Percentiles rank a stretch among this genome's conserved stretches.
These are phyloP conservation scores for Oligia strigilis DNA, from an alignment of 2,888 invertebrate genomes.

Conservation along the genomic window DNA sequence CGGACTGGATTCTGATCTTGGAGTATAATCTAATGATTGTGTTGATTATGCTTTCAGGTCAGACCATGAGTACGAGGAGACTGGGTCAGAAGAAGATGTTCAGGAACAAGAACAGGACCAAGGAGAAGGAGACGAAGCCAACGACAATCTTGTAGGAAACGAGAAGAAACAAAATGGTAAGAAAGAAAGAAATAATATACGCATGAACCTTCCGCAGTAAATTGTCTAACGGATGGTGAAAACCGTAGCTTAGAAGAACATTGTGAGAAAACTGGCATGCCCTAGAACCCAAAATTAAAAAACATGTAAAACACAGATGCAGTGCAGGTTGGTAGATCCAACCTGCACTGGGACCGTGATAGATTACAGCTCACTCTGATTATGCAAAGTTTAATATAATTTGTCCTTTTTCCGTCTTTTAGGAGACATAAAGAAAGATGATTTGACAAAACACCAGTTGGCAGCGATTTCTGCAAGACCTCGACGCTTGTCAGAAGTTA, in stretches of 20 bases:
- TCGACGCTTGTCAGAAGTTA: constrained; percentile 95
- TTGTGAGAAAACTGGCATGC: neutral
- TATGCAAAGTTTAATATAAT: neutral
- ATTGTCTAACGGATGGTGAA: neutral
- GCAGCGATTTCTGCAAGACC: constrained; percentile 92
- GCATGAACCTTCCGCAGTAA: neutral
- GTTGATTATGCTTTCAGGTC: constrained; percentile 85
- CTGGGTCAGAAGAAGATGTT: constrained; percentile 93
- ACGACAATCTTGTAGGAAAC: constrained; percentile 84
- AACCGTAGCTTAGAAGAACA: neutral
- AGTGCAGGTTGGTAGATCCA: no score
- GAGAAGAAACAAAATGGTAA: constrained; percentile 84
- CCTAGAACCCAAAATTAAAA: no score
- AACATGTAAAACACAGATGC: neutral
- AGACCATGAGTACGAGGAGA: constrained; percentile 92
- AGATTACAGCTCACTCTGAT: neutral
- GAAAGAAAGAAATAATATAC: no score
- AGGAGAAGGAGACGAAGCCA: constrained; percentile 90
- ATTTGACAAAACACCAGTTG: constrained; percentile 74
- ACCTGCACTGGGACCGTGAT: neutral
- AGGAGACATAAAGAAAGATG: constrained; percentile 86
- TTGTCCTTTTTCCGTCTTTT: neutral
- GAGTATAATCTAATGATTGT: neutral
- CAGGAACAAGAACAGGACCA: constrained; percentile 91
- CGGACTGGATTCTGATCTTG: neutral